A percentile compares a stretch with the other conserved stretches of the same genome.
Evolutionary conservation across 2,113 vertebrate genomes (phyloP).

Genomic region (Stomatorhinus ivindoensis): DNA sequence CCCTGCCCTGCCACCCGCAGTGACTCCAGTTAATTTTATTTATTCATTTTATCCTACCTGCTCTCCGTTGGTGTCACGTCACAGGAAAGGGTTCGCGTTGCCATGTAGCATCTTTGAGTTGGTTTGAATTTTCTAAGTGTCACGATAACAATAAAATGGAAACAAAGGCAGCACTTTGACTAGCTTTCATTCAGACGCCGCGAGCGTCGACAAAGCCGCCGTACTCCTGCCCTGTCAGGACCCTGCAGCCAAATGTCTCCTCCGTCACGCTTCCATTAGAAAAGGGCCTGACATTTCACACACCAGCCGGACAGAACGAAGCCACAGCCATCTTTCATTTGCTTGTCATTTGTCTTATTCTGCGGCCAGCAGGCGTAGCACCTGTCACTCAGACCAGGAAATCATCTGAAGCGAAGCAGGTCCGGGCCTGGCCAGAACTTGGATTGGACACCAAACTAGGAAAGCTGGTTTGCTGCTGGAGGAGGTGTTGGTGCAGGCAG

Average conservation of each 20-base stretch:
- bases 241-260: not conserved
- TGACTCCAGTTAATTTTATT: slow-evolving; percentile 24
- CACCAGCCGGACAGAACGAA: not conserved
- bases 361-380: not conserved
- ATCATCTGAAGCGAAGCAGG: not conserved
- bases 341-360: not conserved
- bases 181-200: not conserved
- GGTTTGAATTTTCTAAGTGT: slow-evolving; percentile 27
- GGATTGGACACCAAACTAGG: not conserved
- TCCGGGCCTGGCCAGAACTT: not conserved
- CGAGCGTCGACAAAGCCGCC: too few relatives aligned
- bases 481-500: not conserved
- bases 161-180: not conserved
- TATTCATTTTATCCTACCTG: slow-evolving; percentile 20
- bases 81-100: not conserved
- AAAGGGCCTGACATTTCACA: not conserved
- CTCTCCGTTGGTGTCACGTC: not conserved
- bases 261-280: not conserved
- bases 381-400: not conserved
- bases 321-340: not conserved
- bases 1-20: not conserved
- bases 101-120: slow-evolving; percentile 32
- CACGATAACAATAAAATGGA: slow-evolving; percentile 1
- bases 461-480: not conserved
- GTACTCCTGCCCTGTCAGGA: not conserved